These are phyloP conservation scores for Anastrepha obliqua DNA, from an alignment of 1,140 invertebrate genomes.

Conservation along the genomic window DNA sequence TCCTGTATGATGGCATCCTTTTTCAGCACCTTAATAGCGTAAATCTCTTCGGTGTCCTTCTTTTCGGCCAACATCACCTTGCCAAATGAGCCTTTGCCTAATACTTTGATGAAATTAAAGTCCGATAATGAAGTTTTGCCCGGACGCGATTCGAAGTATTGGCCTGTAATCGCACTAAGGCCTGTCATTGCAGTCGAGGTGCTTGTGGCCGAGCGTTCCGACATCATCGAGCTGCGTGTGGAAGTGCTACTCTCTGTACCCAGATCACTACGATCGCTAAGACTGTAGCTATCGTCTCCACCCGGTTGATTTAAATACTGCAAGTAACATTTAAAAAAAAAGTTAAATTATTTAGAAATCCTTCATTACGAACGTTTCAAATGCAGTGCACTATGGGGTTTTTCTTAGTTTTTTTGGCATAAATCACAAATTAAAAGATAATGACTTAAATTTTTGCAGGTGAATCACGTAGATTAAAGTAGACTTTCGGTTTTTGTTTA, in stretches of 20 bases:
- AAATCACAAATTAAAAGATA: no score
- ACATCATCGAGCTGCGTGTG: slow-evolving; percentile 67
- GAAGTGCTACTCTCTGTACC: slow-evolving; percentile 64
- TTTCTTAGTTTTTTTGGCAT: no score
- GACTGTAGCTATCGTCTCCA: slow-evolving; percentile 75
- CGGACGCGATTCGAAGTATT: slow-evolving; percentile 72
- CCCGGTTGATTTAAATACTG: slow-evolving; percentile 76
- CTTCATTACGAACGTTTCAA: no score
- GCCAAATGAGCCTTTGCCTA: slow-evolving; percentile 99
- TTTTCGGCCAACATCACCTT: slow-evolving; percentile 99
- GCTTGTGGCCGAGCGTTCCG: slow-evolving; percentile 62
- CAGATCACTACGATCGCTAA: slow-evolving; percentile 65
- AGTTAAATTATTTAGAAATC: neutral
- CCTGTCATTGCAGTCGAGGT: slow-evolving; percentile 66
- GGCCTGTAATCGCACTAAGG: slow-evolving; percentile 66
- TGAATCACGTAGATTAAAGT: no score
- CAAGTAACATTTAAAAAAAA: slow-evolving; percentile 15
- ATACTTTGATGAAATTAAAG: slow-evolving; percentile 97
- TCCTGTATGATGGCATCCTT: slow-evolving; percentile 99
- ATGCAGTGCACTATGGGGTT: no score
- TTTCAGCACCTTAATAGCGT: slow-evolving; percentile 98
- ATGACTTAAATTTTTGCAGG: no score
- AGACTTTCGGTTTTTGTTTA: no score
- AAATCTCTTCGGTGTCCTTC: slow-evolving; percentile 95
- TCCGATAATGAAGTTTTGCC: slow-evolving; percentile 86